Evolutionary conservation across 2,888 invertebrate genomes (phyloP).

Genomic region (Rhorus exstirpatorius): DNA sequence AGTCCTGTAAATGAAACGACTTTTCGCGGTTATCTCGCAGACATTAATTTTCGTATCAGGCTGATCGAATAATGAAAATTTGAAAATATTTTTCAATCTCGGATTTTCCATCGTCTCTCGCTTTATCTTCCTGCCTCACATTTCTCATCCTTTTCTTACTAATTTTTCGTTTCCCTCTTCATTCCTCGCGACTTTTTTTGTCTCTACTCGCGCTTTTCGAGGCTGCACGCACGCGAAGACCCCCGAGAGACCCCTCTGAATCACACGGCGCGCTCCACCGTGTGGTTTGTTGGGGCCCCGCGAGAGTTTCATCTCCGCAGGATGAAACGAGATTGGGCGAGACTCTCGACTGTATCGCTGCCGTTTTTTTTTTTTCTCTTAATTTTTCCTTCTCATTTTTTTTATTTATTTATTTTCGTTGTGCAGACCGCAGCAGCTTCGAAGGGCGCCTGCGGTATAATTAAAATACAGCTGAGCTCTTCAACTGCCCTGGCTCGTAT

Average conservation of each 20-base stretch:
- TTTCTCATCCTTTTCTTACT: background rate
- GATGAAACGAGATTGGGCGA: conserved; percentile 74
- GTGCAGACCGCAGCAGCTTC: conserved; percentile 50
- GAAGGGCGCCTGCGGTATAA: conserved; percentile 78
- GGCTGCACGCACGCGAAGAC: conserved; percentile 70
- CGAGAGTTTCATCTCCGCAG: conserved; percentile 61
- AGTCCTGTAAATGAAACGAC: no score
- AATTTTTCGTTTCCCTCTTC: background rate
- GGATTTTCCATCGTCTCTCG: conserved; percentile 21
- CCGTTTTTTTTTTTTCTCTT: conserved; percentile 11
- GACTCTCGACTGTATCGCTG: conserved; percentile 70
- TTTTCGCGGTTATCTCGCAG: no score
- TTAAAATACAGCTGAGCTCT: conserved; percentile 84
- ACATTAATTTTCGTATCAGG: no score
- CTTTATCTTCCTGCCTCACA: background rate
- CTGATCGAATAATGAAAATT: no score
- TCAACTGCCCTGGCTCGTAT: conserved; percentile 80
- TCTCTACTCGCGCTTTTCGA: no score
- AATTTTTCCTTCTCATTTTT: conserved; percentile 4
- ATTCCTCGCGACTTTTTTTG: no score
- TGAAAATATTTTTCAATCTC: conserved; percentile 67
- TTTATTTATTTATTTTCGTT: conserved; percentile 29
- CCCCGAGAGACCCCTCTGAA: conserved; percentile 63
- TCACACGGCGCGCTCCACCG: conserved; percentile 21
- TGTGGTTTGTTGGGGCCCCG: no score